These are phyloP conservation scores for Frankliniella intonsa DNA, from an alignment of 2,888 invertebrate species.

Conservation along the genomic window DNA sequence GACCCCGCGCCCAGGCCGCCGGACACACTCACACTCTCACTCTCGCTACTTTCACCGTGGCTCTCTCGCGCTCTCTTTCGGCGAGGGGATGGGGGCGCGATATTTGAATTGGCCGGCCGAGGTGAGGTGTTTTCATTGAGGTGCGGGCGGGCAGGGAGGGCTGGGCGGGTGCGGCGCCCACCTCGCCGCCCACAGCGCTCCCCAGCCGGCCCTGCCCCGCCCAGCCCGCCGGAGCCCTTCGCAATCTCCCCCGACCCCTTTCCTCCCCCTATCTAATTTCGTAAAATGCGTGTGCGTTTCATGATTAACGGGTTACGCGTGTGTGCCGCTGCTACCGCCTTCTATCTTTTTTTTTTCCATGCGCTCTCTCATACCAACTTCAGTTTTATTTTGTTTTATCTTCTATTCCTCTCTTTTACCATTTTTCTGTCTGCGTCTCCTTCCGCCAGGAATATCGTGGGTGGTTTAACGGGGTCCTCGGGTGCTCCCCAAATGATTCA, in stretches of 20 bases:
- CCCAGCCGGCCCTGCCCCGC: not conserved
- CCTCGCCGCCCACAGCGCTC: no score
- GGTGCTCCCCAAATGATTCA: not conserved
- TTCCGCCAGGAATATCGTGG: not conserved
- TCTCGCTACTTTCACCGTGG: not conserved
- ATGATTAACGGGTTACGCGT: conserved; percentile 24
- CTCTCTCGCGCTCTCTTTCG: not conserved
- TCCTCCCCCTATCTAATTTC: conserved; percentile 15
- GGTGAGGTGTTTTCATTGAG: conserved; percentile 26
- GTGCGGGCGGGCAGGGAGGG: not conserved
- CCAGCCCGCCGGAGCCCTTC: not conserved
- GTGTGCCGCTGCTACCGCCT: not conserved
- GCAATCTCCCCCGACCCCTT: not conserved
- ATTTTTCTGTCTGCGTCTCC: not conserved
- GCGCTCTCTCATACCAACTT: not conserved
- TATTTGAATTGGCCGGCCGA: conserved; percentile 18
- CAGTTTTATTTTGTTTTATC: not conserved
- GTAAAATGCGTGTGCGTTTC: conserved; percentile 24
- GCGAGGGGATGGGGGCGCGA: not conserved
- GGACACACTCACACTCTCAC: not conserved
- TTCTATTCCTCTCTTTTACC: not conserved
- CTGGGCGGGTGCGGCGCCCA: no score
- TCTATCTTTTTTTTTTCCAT: not conserved
- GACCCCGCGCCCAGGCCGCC: no score
- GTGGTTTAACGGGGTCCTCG: not conserved